A percentile compares a stretch with the other conserved stretches of the same genome.
phyloP scores from a whole-genome alignment of 2,888 invertebrate species.

The Drosophila longiperda region DNA sequence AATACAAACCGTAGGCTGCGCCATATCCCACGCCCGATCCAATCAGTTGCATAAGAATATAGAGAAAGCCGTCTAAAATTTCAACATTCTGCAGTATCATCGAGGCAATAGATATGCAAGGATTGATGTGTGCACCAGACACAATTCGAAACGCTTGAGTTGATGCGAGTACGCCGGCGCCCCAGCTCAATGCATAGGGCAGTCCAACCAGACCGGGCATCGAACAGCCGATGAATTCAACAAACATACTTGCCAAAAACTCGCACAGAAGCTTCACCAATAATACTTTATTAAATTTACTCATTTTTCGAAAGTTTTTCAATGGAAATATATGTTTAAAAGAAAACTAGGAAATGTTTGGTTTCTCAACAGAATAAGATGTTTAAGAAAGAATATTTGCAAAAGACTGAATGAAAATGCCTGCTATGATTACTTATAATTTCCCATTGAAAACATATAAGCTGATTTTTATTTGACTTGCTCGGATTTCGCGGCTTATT shows the following conservation, averaged over 20 bases:
- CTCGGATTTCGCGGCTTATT: background rate
- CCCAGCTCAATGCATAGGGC: conserved; percentile 33
- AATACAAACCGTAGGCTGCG: background rate
- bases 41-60: conserved; percentile 33
- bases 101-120: conserved; percentile 44
- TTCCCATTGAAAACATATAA: background rate
- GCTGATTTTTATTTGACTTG: background rate
- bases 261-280: conserved; percentile 22
- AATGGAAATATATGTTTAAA: background rate
- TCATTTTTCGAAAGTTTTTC: conserved; percentile 22
- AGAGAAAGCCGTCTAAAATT: conserved; percentile 16
- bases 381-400: background rate
- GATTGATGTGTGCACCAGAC: conserved; percentile 58
- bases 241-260: conserved; percentile 24
- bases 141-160: conserved; percentile 51
- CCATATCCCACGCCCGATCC: conserved; percentile 26
- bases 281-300: conserved; percentile 17
- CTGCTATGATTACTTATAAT: conserved; percentile 3
- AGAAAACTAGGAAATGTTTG: conserved; percentile 21
- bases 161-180: conserved; percentile 29
- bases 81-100: conserved; percentile 38
- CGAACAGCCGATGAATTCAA: conserved; percentile 35
- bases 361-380: background rate
- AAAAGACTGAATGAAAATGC: conserved; percentile 1
- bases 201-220: background rate